phyloP scores from a whole-genome alignment of 2,113 vertebrate species.

The Callorhinus ursinus region DNA sequence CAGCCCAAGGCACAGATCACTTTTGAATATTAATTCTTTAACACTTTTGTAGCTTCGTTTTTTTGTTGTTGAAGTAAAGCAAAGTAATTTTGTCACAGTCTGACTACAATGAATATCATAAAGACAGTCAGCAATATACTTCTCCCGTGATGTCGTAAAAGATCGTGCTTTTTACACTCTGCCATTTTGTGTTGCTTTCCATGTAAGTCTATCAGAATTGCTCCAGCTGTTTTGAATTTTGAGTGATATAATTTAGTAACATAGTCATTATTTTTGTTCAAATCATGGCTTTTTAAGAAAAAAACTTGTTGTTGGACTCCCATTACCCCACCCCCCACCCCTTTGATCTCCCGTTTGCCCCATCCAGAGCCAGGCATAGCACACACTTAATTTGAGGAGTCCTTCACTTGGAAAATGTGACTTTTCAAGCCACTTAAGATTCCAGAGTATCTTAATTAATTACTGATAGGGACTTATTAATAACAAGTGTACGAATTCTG shows the following conservation, averaged over 20 bases:
- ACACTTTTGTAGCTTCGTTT: constrained; percentile 35
- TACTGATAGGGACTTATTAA: neutral
- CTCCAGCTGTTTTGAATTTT: constrained; percentile 61
- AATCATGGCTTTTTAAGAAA: neutral
- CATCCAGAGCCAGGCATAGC: neutral
- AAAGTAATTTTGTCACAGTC: constrained; percentile 8
- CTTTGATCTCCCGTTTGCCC: neutral
- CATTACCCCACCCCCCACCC: neutral
- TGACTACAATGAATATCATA: neutral
- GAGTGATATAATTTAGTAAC: constrained; percentile 48
- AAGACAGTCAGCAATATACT: neutral
- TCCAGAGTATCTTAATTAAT: neutral
- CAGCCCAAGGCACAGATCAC: neutral
- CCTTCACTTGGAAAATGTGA: neutral
- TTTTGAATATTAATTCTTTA: constrained; percentile 57
- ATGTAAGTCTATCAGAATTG: constrained; percentile 36
- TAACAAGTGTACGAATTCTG: neutral
- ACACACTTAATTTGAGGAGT: neutral
- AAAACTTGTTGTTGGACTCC: neutral
- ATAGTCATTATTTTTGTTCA: constrained; percentile 50
- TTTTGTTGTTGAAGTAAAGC: neutral
- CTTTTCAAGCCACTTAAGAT: constrained; percentile 37
- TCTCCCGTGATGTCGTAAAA: constrained; percentile 43
- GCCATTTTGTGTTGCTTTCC: constrained; percentile 56
- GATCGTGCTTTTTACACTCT: constrained; percentile 50